Conservation (phyloP, 2,113 vertebrate species). For the Chionodraco myersi region DNA sequence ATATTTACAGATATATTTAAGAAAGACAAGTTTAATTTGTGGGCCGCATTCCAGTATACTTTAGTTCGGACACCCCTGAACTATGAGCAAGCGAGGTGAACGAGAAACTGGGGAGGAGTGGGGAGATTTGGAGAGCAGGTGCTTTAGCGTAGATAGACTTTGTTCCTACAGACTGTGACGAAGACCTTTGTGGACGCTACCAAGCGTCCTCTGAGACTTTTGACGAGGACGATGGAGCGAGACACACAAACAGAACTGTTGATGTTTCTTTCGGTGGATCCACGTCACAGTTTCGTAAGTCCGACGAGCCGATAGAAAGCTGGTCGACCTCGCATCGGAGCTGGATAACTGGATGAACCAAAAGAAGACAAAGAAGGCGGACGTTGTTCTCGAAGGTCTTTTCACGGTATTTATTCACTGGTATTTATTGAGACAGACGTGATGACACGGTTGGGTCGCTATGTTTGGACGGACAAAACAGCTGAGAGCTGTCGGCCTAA, state of each 20-base stretch:
- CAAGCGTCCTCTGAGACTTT: constrained; percentile 56
- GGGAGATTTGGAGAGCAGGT: constrained; percentile 37
- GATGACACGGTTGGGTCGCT: constrained; percentile 42
- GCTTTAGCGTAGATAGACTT: constrained; percentile 61
- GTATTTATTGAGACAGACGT: constrained; percentile 74
- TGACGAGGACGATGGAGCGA: constrained; percentile 37
- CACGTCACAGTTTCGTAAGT: constrained; percentile 9
- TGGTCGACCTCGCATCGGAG: constrained; percentile 21
- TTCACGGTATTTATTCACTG: constrained; percentile 78
- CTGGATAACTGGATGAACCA: constrained; percentile 30
- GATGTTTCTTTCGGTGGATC: constrained; percentile 28
- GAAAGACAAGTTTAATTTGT: too few relatives aligned
- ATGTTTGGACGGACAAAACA: constrained; percentile 63
- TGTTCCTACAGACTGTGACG: constrained; percentile 26
- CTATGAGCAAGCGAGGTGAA: constrained; percentile 42
- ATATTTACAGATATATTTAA: too few relatives aligned
- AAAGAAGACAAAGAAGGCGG: constrained; percentile 34
- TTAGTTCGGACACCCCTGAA: too few relatives aligned
- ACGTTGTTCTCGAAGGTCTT: constrained; percentile 28
- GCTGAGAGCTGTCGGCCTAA: constrained; percentile 55
- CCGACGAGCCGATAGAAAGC: constrained; percentile 14
- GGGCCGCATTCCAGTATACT: too few relatives aligned
- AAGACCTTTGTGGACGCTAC: constrained; percentile 29
- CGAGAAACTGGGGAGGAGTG: constrained; percentile 36
- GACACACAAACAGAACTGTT: constrained; percentile 3